Evolutionary conservation across 1,140 invertebrate species (phyloP).

Genomic region (Leptoteleia sp.): DNA sequence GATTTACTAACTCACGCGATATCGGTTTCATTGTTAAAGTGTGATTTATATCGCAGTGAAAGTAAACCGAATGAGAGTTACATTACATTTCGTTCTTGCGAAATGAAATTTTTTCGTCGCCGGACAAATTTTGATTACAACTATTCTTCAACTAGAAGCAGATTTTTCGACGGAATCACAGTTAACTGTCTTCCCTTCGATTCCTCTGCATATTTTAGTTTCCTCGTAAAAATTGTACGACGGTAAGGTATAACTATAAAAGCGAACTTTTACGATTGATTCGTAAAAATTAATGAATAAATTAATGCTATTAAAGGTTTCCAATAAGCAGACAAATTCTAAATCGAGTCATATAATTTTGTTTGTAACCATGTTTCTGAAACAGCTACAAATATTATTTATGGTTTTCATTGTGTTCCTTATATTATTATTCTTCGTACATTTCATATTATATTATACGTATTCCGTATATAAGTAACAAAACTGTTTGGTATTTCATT

Average conservation of each 20-base stretch:
- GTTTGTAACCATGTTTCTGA: conserved; percentile 9
- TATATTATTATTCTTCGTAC: too few relatives aligned
- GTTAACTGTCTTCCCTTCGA: too few relatives aligned
- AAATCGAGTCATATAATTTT: conserved; percentile 3
- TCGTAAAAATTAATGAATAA: not conserved
- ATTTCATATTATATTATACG: too few relatives aligned
- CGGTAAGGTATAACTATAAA: too few relatives aligned
- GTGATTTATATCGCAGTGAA: conserved; percentile 12
- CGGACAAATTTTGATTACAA: too few relatives aligned
- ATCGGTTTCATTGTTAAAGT: conserved; percentile 12
- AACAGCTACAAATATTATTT: conserved; percentile 8
- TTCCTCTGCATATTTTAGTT: too few relatives aligned
- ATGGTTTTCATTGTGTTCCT: conserved; percentile 11
- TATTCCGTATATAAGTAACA: too few relatives aligned
- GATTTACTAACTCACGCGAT: conserved; percentile 8
- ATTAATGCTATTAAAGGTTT: not conserved
- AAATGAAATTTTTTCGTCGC: too few relatives aligned
- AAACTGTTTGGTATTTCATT: too few relatives aligned
- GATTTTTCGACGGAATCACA: too few relatives aligned
- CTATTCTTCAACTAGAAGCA: too few relatives aligned
- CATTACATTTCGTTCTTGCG: not conserved
- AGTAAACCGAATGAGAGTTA: conserved; percentile 7
- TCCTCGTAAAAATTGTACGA: too few relatives aligned
- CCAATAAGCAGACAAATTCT: conserved; percentile 9
- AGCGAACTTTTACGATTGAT: not conserved